These are phyloP conservation scores for Odontesthes bonariensis DNA, from an alignment of 2,113 vertebrate species.

Conservation along the genomic window DNA sequence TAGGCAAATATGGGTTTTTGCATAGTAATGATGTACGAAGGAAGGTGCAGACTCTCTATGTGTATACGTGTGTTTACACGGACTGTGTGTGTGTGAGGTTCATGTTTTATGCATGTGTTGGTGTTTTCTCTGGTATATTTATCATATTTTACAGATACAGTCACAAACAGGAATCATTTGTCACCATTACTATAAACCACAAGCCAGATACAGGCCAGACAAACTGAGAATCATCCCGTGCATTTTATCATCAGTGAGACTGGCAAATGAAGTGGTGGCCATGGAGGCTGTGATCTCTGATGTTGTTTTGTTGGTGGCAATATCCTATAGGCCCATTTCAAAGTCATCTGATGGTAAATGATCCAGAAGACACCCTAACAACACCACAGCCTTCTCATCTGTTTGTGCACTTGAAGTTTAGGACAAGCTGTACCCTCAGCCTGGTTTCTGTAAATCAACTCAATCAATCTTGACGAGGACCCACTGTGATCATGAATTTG, in stretches of 20 bases:
- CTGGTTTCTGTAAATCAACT: conserved; percentile 6
- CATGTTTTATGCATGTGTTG: conserved; percentile 55
- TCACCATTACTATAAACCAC: conserved; percentile 15
- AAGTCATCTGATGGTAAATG: not conserved
- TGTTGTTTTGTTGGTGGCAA: conserved; percentile 46
- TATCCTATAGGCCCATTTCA: conserved; percentile 19
- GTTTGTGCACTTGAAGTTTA: conserved; percentile 18
- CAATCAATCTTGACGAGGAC: conserved; percentile 19
- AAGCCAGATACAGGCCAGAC: conserved; percentile 8
- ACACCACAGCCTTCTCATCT: conserved; percentile 15
- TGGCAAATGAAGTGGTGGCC: conserved; percentile 37
- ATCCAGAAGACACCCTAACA: not conserved
- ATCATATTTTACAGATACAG: conserved; percentile 23
- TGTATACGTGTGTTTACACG: conserved; percentile 37
- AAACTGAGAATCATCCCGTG: conserved; percentile 27
- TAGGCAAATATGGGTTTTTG: conserved; percentile 64
- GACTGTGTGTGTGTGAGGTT: conserved; percentile 26
- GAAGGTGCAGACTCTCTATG: conserved; percentile 62
- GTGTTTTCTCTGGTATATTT: conserved; percentile 18
- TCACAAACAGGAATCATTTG: conserved; percentile 29
- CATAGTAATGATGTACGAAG: conserved; percentile 58
- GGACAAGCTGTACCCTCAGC: conserved; percentile 36
- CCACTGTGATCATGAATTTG: conserved; percentile 2
- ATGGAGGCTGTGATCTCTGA: conserved; percentile 38
- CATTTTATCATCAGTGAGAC: conserved; percentile 28